Evolutionary conservation across 1,140 invertebrate genomes (phyloP).

Genomic region (Plectrocnemia conspersa): DNA sequence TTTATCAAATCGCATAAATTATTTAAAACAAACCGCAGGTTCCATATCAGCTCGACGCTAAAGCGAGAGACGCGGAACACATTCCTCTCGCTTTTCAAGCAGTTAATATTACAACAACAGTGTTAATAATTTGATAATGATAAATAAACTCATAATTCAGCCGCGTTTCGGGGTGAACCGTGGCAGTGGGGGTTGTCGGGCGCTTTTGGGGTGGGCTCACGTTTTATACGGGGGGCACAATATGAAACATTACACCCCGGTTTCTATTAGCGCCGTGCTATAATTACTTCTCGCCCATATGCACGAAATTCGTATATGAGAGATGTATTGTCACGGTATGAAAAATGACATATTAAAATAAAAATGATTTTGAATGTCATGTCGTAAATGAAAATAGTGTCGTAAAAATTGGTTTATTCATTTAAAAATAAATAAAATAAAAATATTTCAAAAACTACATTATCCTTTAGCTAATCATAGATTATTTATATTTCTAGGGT

Average conservation of each 20-base stretch:
- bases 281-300: no score
- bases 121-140: slow-evolving; percentile 54
- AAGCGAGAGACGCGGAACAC: slow-evolving; percentile 16
- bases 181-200: slow-evolving; percentile 4
- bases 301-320: no score
- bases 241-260: slow-evolving; percentile 35
- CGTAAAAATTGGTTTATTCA: no score
- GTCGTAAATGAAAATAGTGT: no score
- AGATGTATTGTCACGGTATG: no score
- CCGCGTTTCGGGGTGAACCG: slow-evolving; percentile 28
- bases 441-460: no score
- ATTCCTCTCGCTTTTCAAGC: slow-evolving; percentile 20
- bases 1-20: slow-evolving; percentile 30
- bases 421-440: no score
- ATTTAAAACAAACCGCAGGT: slow-evolving; percentile 26
- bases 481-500: no score
- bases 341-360: no score
- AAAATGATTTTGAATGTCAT: no score
- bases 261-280: slow-evolving; percentile 35
- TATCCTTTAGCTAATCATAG: no score
- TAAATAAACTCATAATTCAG: slow-evolving; percentile 55
- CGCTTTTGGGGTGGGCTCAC: slow-evolving; percentile 1
- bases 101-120: slow-evolving; percentile 36
- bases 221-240: slow-evolving; percentile 27
- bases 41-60: not conserved